Evolutionary conservation across 2,888 invertebrate species (phyloP).

Genomic region (Clusia tigrina): DNA sequence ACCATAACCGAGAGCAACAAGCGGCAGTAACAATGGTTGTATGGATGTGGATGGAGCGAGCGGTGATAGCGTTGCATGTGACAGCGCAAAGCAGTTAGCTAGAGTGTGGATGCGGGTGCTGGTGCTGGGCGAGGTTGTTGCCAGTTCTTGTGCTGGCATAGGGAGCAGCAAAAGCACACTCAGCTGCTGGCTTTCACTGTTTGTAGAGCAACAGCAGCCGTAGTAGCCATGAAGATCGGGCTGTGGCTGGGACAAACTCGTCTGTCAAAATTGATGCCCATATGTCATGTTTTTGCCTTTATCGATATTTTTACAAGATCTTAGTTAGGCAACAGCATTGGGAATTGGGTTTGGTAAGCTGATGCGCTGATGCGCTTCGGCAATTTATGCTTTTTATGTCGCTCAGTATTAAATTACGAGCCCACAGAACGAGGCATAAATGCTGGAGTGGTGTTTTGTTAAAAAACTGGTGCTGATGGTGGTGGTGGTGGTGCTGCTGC

Average conservation of each 20-base stretch:
- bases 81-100: background rate
- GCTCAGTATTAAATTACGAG: no score
- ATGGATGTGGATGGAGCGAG: background rate
- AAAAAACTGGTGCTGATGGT: conserved; percentile 22
- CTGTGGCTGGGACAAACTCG: conserved; percentile 23
- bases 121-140: background rate
- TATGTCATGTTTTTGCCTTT: conserved; percentile 33
- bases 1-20: conserved; percentile 24
- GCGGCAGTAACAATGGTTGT: background rate
- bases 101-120: conserved; percentile 17
- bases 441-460: no score
- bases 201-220: background rate
- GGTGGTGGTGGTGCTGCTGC: conserved; percentile 33
- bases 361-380: conserved; percentile 26
- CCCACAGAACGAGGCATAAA: no score
- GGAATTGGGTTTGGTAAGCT: no score
- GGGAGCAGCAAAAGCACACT: background rate
- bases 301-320: conserved; percentile 13
- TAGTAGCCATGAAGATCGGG: background rate
- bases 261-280: conserved; percentile 31
- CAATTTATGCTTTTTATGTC: conserved; percentile 19
- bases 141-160: background rate
- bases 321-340: no score
- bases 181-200: background rate
- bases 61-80: background rate